phyloP scores from a whole-genome alignment of 2,888 invertebrate species.

The Tenthredo distinguenda region DNA sequence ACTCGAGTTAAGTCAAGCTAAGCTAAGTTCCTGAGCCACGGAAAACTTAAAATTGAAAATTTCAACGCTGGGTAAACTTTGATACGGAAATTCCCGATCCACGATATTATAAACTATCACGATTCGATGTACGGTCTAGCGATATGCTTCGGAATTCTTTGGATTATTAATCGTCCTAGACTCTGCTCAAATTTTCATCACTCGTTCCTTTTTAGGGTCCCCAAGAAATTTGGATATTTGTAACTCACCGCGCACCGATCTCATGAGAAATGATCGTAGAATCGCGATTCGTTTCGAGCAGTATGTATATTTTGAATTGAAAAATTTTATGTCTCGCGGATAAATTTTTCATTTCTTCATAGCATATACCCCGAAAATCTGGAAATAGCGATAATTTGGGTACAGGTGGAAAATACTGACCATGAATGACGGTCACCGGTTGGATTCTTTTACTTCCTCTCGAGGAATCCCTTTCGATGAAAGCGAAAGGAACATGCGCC shows the following conservation, averaged over 20 bases:
- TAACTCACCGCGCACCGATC: not conserved
- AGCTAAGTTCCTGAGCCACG: constrained; percentile 3
- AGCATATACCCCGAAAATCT: not conserved
- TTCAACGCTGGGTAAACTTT: constrained; percentile 24
- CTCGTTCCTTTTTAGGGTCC: not conserved
- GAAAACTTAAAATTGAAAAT: constrained; percentile 21
- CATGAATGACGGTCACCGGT: not conserved
- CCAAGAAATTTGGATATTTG: not conserved
- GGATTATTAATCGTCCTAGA: not conserved
- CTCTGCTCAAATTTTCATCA: not conserved
- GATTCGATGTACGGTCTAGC: not conserved
- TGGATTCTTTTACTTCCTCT: not conserved
- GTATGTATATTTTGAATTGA: too few species aligned
- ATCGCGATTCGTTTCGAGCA: too few species aligned
- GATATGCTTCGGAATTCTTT: not conserved
- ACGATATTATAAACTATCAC: not conserved
- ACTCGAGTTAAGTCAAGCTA: constrained; percentile 12
- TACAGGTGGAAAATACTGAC: not conserved
- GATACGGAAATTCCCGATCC: constrained; percentile 11
- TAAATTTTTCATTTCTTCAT: not conserved
- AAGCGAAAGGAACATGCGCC: constrained; percentile 17
- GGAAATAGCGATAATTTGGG: not conserved
- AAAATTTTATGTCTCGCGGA: too few species aligned
- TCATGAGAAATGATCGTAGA: too few species aligned
- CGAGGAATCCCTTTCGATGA: not conserved